Evolutionary conservation across 2,797 vertebrate species (phyloP), one percentile per base, ranked within the genome.

Genomic region (Epinephelus coioides): DNA sequence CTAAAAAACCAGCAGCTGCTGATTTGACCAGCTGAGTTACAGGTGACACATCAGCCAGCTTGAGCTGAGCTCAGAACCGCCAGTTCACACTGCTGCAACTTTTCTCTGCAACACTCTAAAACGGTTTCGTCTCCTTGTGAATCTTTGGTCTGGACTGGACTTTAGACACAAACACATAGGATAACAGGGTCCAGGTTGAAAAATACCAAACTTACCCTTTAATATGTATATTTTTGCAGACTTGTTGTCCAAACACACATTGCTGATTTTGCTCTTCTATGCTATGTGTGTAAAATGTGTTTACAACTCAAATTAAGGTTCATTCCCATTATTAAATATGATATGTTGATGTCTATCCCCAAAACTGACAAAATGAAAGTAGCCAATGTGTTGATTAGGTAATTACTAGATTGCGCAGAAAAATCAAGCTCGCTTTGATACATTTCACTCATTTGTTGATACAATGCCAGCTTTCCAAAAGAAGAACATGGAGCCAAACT

Each of bases 381-480:
- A 30, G 49, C 46, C 23, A 60, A 34, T 74, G 70, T 76, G 78
- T 63, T 86, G 69, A 86, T 86, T 81, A 57, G 49, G 44, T 83
- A 81, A 87, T 87, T 79, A 78, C 27, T 14, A 55, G 53, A 88
- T 67, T 82, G 76, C 67, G 27, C 69, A 73, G 60, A 73, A 82
- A 30, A 83, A 84, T 73, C 60, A 43, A 79, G 40, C 69, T 85
- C 47, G 70, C 27, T 81, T 71, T 82, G 55, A 82, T 49, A 18
- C 63, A 78, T 87, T 78, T 79, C 21, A 64, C 19, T 50, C 43
- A 65, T 83, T 82, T 72, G 23, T 82, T 80, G 65, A 75, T 55
- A 7, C 17, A 19, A 21, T 75, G 69, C 63, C 81, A 79, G 62
- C 64, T 74, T 79, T 82, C 40, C 51, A 40, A 60, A 84, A 69